phyloP scores from a whole-genome alignment of 2,113 vertebrate genomes.

The Climacteris rufus region DNA sequence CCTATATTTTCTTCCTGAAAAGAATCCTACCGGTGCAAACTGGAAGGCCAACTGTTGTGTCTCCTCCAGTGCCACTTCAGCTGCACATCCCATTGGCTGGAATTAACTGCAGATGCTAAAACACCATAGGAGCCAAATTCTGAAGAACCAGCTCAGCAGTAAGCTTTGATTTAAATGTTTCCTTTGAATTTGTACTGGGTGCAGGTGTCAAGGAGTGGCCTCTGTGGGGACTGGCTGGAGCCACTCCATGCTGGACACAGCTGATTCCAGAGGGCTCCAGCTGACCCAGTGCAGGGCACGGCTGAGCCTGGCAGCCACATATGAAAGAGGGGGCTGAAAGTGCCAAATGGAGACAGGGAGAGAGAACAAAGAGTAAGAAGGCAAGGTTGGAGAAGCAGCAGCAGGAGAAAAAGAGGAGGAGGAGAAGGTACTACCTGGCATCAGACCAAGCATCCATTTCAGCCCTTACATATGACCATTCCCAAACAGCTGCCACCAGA shows the following conservation, averaged over 20 bases:
- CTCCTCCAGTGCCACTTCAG: background rate
- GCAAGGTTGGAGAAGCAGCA: background rate
- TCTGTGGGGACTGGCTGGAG: background rate
- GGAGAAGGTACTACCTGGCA: background rate
- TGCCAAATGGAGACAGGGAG: rapidly evolving
- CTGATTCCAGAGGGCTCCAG: background rate
- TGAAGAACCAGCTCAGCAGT: rapidly evolving
- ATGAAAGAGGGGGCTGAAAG: background rate
- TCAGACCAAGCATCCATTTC: background rate
- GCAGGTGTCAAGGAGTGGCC: background rate
- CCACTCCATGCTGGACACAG: rapidly evolving
- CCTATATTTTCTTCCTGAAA: background rate
- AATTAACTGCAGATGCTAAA: background rate
- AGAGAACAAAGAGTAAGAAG: background rate
- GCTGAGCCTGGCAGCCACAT: background rate
- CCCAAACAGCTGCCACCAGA: background rate
- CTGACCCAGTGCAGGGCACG: rapidly evolving
- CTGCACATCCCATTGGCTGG: background rate
- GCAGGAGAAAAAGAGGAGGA: background rate
- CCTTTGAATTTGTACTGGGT: background rate
- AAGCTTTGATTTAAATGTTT: background rate
- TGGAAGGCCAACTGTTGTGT: background rate
- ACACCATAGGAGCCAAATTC: background rate
- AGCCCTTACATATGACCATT: background rate
- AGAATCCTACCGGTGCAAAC: background rate